Percentiles rank a stretch among this genome's conserved stretches.
phyloP scores from a whole-genome alignment of 53 echinoderm and acorn worm species.

The Echinometra lucunter region DNA sequence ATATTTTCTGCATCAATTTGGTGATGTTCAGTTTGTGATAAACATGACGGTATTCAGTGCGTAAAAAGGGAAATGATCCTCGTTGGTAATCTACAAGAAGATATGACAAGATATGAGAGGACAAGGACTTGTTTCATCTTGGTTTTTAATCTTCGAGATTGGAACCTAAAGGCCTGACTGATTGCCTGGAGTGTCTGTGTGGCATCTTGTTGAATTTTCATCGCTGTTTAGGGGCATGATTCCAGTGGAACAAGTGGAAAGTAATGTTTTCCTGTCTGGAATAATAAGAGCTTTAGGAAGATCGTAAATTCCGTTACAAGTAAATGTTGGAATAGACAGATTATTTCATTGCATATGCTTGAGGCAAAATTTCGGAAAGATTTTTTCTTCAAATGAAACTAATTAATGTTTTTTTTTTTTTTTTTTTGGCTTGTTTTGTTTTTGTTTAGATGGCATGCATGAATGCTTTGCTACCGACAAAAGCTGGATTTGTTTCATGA shows the following conservation, averaged over 20 bases:
- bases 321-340: neutral
- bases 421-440: too few relatives aligned
- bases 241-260: neutral
- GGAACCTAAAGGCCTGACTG: neutral
- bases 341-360: neutral
- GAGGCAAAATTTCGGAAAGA: neutral
- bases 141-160: constrained; percentile 22
- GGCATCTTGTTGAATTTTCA: neutral
- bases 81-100: constrained; percentile 1
- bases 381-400: too few relatives aligned
- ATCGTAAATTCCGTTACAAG: neutral
- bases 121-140: constrained; percentile 5
- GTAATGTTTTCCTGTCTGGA: neutral
- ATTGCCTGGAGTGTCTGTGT: constrained; percentile 5
- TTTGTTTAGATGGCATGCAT: neutral
- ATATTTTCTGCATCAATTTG: too few relatives aligned
- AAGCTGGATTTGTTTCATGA: neutral
- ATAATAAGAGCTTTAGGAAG: neutral
- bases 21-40: too few relatives aligned
- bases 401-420: too few relatives aligned
- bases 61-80: neutral
- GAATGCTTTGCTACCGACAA: neutral
- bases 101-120: neutral
- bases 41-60: too few relatives aligned
- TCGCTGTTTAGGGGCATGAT: neutral